Evolutionary conservation across 2,113 vertebrate genomes (phyloP), one percentile per base, ranked within the genome.

Genomic region (Pelodiscus sinensis): DNA sequence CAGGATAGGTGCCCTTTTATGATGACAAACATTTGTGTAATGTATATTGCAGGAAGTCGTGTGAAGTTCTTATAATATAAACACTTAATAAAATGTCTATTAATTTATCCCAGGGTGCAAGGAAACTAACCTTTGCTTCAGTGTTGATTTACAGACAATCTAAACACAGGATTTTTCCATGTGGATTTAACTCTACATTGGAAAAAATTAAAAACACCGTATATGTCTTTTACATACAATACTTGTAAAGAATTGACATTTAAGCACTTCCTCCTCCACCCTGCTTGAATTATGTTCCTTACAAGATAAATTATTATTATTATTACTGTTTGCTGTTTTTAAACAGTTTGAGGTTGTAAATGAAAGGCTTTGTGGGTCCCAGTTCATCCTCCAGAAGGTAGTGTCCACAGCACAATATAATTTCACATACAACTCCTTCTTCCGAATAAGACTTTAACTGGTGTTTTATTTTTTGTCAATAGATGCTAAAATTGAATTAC

Each of bases 261-360:
- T 86, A 44, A 78, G 8, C 19, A 78, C 21, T 92, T 89, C n/a
- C 44, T 2, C 6, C 11, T n/a, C 78, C 94, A 57, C 86, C 35
- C 79, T 35, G 79, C 27, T 58, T 44, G 50, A 90, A 79, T 18
- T 55, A 9, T 12, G 6, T 25, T 8, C 51, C 56, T 93, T 94
- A 35, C 2, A 86, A 68, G 85, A 87, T 29, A 56, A 85, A 90
- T 13, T 62, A 4, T 78, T 19, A 31, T n/a, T 44, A 77, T 13
- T 79, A 68, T 15, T 71, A 84, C 77, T 89, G 52, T 88, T 91
- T 94, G 15, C 31, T 86, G 1, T 68, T 92, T 31, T 65, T 79
- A 91, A 88, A 82, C 60, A n/a, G 27, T 88, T 88, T 85, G 75
- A 90, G 35, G 58, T 87, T 79, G 57, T 79, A 92, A 92, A 81